Base-by-base conservation (phyloP, 2,888 invertebrate genomes). In the Eumacrocentrus americanus region DNA sequence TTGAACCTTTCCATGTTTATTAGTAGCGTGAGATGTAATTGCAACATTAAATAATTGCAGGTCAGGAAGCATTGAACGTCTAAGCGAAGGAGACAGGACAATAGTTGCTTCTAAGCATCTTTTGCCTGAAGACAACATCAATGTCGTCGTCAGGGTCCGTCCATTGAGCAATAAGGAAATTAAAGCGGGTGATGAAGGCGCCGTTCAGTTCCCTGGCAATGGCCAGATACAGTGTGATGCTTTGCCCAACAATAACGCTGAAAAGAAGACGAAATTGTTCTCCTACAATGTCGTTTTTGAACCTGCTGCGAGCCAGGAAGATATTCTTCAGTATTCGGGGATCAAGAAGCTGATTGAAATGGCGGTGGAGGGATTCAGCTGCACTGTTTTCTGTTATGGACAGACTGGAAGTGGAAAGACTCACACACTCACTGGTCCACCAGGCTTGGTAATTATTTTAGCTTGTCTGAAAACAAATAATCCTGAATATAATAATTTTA, bases 351-450 rank as follows among this genome's bases (percentile, higher is more conserved):
- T 97, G 12, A 88, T 97, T 60, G 94, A 95, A 79, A 95, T 96
- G 94, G 92, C 95, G 0, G 88, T 96, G 35, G 94, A 95, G 77
- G 97, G 97, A 18, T 97, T 95, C 80, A 91, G 92, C 25, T 94
- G 95, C 75, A 97, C 97, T 0, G 92, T 91, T 22, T 94, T 97
- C 82, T 97, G 97, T 77, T 97, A 97, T 81, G 97, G 97, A 1
- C 97, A 97, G 83, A 97, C 97, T 0, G 96, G 97, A 42, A 95
- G 95, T 68, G 97, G 97, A 3, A 97, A 97, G 83, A 97, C 97
- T 0, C 95, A 96, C 78, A 97, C 97, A 0, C 86, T 97, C 57
- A 96, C 96, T 0, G 97, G 97, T 65, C 93, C 93, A 9, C 94
- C 94, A 0, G 90, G 91, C 70, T 81, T 94, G 83, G 94, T 94